Evolutionary conservation across 1,140 invertebrate species (phyloP).

Genomic region (Pogonognathellus flavescens): DNA sequence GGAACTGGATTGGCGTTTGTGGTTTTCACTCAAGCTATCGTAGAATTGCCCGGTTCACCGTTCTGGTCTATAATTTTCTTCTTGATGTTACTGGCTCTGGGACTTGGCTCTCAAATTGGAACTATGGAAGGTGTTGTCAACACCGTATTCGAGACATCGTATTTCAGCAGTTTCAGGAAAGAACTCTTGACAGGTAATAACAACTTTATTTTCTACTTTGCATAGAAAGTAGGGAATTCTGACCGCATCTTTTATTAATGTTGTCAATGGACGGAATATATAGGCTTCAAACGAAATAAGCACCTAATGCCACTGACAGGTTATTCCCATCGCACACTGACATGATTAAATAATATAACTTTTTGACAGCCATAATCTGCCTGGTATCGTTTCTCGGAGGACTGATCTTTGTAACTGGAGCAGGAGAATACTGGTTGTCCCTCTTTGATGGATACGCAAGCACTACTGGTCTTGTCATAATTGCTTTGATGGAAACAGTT

Average conservation of each 20-base stretch:
- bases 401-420: constrained; percentile 90
- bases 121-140: constrained; percentile 90
- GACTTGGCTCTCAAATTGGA: constrained; percentile 91
- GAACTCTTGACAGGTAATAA: constrained; percentile 83
- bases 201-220: background rate
- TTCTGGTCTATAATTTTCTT: constrained; percentile 96
- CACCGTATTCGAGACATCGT: constrained; percentile 87
- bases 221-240: background rate
- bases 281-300: too few species aligned
- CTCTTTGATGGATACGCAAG: constrained; percentile 96
- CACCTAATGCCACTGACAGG: background rate
- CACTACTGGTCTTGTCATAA: constrained; percentile 90
- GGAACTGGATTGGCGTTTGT: constrained; percentile 93
- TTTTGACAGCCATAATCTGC: constrained; percentile 82
- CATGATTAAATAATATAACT: background rate
- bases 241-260: too few species aligned
- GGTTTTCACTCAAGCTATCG: constrained; percentile 90
- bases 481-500: constrained; percentile 91
- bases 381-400: constrained; percentile 87
- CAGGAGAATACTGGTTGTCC: constrained; percentile 95
- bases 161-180: constrained; percentile 88
- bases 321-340: constrained; percentile 14
- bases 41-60: constrained; percentile 88
- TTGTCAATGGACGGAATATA: too few species aligned
- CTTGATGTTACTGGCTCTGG: constrained; percentile 89